Evolutionary conservation across 2,888 invertebrate species (phyloP).

Genomic region (Diarsia brunnea): DNA sequence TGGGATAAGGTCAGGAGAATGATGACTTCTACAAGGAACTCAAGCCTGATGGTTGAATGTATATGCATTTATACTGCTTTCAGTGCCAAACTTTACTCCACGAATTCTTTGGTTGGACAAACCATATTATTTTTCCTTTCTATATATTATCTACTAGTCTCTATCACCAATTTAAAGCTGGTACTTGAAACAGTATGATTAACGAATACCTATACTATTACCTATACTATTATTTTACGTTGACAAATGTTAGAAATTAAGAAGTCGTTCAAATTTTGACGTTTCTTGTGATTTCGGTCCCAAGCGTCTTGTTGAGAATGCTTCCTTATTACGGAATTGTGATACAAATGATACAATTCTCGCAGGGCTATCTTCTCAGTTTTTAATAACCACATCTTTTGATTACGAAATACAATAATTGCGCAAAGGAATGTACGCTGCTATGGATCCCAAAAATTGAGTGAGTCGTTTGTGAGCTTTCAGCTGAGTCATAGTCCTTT

Average conservation of each 20-base stretch:
- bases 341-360: slow-evolving; percentile 28
- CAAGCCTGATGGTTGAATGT: not conserved
- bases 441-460: slow-evolving; percentile 11
- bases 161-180: not conserved
- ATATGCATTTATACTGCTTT: not conserved
- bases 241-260: not conserved
- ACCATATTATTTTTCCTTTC: too few relatives aligned
- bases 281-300: slow-evolving; percentile 9
- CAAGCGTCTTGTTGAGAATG: slow-evolving; percentile 18
- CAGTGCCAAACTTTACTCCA: not conserved
- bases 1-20: too few relatives aligned
- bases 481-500: slow-evolving; percentile 18
- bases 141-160: too few relatives aligned
- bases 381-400: slow-evolving; percentile 28
- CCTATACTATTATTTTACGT: not conserved
- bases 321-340: slow-evolving; percentile 23
- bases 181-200: not conserved
- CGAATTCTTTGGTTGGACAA: not conserved
- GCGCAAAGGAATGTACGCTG: slow-evolving; percentile 5
- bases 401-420: slow-evolving; percentile 30
- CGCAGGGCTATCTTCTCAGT: not conserved
- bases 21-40: not conserved
- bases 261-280: not conserved
- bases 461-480: slow-evolving; percentile 27
- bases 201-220: too few relatives aligned